Evolutionary conservation across 2,888 invertebrate genomes (phyloP).

Genomic region (Elysia crispata): DNA sequence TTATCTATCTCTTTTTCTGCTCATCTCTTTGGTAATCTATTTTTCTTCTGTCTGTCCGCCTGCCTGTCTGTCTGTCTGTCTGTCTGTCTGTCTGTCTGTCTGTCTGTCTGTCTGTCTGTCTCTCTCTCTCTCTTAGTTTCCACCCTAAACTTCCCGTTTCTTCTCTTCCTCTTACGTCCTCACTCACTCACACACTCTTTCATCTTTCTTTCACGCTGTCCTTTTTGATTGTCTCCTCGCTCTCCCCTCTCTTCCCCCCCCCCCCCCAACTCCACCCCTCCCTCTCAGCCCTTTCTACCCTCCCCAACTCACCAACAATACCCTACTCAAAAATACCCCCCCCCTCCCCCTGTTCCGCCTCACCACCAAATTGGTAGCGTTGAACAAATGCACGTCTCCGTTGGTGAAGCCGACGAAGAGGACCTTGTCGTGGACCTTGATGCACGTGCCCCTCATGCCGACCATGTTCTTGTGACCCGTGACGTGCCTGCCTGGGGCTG

Average conservation of each 20-base stretch:
- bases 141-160: background rate
- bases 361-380: background rate
- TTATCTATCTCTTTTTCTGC: background rate
- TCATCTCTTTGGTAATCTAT: background rate
- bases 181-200: background rate
- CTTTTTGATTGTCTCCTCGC: background rate
- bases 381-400: conserved; percentile 37
- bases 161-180: background rate
- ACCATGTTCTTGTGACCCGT: conserved; percentile 39
- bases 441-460: conserved; percentile 21
- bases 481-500: conserved; percentile 9
- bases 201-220: too few species aligned
- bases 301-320: background rate
- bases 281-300: conserved; percentile 1
- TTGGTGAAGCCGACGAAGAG: conserved; percentile 39
- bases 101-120: too few species aligned
- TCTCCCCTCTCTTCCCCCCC: background rate
- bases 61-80: background rate
- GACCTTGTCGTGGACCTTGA: conserved; percentile 37
- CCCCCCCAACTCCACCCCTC: background rate
- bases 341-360: background rate
- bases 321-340: background rate
- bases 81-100: too few species aligned
- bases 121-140: too few species aligned
- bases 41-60: background rate